Conservation (phyloP, 1,140 invertebrate species). For the Panagrolaimus sp. region DNA sequence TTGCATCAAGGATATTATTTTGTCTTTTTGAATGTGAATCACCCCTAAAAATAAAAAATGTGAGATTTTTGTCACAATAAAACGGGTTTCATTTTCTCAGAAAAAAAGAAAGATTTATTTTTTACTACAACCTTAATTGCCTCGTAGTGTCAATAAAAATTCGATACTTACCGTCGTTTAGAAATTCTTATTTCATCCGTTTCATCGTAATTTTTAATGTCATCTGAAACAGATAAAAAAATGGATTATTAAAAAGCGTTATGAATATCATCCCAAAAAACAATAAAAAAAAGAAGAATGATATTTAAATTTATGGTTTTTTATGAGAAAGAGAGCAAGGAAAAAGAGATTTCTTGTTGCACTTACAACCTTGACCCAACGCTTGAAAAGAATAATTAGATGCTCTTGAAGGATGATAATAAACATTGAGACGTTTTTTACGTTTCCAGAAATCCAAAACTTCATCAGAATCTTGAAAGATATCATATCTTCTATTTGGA, state of each 20-base stretch:
- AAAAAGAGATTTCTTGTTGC: too few relatives aligned
- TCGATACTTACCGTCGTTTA: neutral
- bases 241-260: too few relatives aligned
- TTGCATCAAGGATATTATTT: constrained; percentile 3
- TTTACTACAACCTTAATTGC: neutral
- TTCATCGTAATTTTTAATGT: constrained; percentile 15
- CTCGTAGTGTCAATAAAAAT: neutral
- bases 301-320: too few relatives aligned
- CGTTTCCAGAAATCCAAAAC: constrained; percentile 11
- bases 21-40: neutral
- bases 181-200: constrained; percentile 3
- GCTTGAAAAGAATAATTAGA: too few relatives aligned
- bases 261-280: too few relatives aligned
- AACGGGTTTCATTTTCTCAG: constrained; percentile 3
- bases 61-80: neutral
- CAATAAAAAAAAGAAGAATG: too few relatives aligned
- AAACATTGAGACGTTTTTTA: neutral
- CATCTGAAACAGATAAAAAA: constrained; percentile 1
- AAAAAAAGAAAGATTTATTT: neutral
- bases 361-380: too few relatives aligned
- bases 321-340: too few relatives aligned
- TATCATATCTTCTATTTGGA: neutral
- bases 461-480: constrained; percentile 7
- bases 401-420: too few relatives aligned
- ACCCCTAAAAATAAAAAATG: neutral